phyloP scores from a whole-genome alignment of 2,113 vertebrate genomes.

The Malurus elegans region DNA sequence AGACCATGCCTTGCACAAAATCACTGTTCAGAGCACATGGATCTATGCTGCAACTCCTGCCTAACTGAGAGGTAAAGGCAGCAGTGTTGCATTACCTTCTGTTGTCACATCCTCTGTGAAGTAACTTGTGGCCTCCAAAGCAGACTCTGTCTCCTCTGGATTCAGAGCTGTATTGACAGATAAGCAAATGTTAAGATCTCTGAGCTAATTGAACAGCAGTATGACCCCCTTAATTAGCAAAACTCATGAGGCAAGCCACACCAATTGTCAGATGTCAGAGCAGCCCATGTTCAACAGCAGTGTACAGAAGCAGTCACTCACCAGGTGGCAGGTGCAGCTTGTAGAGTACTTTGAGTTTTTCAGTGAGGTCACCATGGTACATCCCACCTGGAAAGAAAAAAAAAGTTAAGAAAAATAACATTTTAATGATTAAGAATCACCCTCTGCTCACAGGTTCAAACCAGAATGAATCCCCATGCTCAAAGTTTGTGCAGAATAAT shows the following conservation, averaged over 20 bases:
- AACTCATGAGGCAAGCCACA: background rate
- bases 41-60: background rate
- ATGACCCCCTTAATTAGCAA: background rate
- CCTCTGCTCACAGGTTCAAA: background rate
- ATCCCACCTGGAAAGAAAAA: constrained; percentile 81
- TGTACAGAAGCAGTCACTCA: constrained; percentile 42
- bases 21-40: background rate
- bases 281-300: background rate
- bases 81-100: constrained; percentile 74
- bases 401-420: background rate
- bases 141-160: constrained; percentile 91
- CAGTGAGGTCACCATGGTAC: constrained; percentile 96
- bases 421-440: background rate
- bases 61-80: background rate
- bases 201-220: background rate
- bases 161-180: constrained; percentile 79
- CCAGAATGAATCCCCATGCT: background rate
- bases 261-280: background rate
- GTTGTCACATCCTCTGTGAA: constrained; percentile 84
- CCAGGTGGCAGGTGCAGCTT: constrained; percentile 95
- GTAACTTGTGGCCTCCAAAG: constrained; percentile 88
- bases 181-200: background rate
- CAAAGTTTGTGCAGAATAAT: background rate
- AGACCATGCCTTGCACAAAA: background rate
- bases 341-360: constrained; percentile 94